Percentiles rank a stretch among this genome's conserved stretches.
These are phyloP conservation scores for Hiodon tergisus DNA, from an alignment of 2,113 vertebrate genomes.

Conservation along the genomic window DNA sequence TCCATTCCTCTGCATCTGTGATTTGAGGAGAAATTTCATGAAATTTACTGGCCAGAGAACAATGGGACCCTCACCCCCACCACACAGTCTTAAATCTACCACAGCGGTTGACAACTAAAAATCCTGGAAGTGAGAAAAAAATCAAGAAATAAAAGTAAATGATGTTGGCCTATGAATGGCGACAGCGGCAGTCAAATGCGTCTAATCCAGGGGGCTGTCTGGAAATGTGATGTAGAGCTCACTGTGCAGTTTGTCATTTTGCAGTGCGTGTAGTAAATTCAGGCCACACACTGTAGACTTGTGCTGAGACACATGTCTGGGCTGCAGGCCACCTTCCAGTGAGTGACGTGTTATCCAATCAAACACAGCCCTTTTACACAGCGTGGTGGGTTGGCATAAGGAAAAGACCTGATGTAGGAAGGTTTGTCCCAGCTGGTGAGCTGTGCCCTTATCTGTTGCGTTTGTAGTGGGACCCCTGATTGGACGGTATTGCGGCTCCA, in stretches of 20 bases:
- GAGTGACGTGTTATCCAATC: no score
- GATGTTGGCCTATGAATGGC: constrained; percentile 6
- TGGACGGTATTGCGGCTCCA: constrained; percentile 90
- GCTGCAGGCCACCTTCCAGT: background rate
- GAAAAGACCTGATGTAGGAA: no score
- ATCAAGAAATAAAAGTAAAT: background rate
- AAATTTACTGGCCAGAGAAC: background rate
- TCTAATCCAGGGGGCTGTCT: background rate
- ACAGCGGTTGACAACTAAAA: constrained; percentile 51
- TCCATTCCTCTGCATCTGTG: constrained; percentile 26
- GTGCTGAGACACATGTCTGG: background rate
- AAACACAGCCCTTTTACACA: no score
- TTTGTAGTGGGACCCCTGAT: constrained; percentile 87
- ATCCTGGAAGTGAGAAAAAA: constrained; percentile 44
- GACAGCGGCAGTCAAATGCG: background rate
- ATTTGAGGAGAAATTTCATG: background rate
- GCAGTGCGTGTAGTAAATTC: no score
- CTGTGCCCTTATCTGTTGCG: constrained; percentile 12
- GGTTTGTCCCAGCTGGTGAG: background rate
- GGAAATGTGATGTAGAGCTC: background rate
- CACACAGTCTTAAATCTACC: constrained; percentile 41
- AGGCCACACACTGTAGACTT: no score
- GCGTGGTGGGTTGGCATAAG: no score
- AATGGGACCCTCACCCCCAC: background rate
- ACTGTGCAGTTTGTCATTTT: background rate